Evolutionary conservation across 2,797 vertebrate genomes (phyloP).

Genomic region (Alosa sapidissima): DNA sequence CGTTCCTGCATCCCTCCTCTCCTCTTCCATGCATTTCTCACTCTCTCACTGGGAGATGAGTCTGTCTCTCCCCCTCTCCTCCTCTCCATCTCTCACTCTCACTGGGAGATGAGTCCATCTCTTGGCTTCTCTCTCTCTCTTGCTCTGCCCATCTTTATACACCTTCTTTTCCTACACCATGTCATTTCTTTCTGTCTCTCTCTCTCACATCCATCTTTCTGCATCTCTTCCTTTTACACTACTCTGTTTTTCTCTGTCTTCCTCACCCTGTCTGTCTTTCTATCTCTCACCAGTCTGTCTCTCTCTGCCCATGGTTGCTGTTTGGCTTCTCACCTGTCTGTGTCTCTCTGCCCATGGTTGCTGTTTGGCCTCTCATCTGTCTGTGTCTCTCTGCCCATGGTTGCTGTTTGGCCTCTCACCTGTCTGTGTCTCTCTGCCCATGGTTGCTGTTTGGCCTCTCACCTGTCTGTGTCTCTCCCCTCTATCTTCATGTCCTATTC

Average conservation of each 20-base stretch:
- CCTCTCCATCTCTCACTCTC: background rate
- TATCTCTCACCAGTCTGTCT: background rate
- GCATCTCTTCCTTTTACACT: too few species aligned
- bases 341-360: background rate
- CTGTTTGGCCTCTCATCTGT: constrained; percentile 38
- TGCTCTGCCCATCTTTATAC: background rate
- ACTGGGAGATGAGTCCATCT: too few species aligned
- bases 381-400: background rate
- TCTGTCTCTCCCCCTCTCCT: background rate
- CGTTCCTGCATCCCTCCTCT: background rate
- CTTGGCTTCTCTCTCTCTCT: background rate
- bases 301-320: background rate
- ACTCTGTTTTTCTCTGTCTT: background rate
- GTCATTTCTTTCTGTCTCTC: background rate
- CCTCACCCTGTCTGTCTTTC: background rate
- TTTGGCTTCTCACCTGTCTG: constrained; percentile 21
- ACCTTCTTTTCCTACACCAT: too few species aligned
- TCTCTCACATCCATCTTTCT: background rate
- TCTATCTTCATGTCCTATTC: background rate
- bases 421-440: background rate
- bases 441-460: constrained; percentile 31
- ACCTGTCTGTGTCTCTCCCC: constrained; percentile 17
- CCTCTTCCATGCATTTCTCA: background rate
- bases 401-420: constrained; percentile 11
- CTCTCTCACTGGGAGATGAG: too few species aligned